Evolutionary conservation across 2,888 invertebrate species (phyloP).

Genomic region (Vesta saturnalis): DNA sequence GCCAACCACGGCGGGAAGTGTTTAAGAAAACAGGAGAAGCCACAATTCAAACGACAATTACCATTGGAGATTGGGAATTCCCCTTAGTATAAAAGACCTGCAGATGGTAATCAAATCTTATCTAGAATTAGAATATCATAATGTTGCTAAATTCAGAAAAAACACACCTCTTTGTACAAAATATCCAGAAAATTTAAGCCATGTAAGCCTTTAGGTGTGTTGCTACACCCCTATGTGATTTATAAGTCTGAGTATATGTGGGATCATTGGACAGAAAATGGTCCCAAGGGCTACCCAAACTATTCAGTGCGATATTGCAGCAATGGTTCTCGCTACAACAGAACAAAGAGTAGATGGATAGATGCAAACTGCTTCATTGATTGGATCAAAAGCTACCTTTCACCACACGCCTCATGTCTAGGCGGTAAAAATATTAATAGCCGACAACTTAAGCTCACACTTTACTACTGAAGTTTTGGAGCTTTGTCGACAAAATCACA

Average conservation of each 20-base stretch:
- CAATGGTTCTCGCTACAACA: no score
- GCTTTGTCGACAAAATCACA: conserved; percentile 46
- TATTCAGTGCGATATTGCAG: conserved; percentile 15
- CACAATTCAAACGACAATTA: no score
- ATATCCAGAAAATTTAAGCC: conserved; percentile 26
- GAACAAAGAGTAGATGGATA: background rate
- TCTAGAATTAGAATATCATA: no score
- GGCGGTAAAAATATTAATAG: background rate
- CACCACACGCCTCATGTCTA: background rate
- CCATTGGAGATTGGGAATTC: no score
- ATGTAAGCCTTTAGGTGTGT: conserved; percentile 31
- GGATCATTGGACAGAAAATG: conserved; percentile 47
- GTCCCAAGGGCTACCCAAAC: conserved; percentile 50
- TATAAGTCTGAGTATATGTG: background rate
- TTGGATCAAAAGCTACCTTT: background rate
- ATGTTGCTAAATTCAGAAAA: no score
- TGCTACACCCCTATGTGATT: background rate
- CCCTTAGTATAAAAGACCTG: background rate
- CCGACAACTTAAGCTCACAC: conserved; percentile 18
- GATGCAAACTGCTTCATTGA: background rate
- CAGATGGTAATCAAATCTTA: no score
- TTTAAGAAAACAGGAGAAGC: no score
- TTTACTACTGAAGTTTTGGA: conserved; percentile 30
- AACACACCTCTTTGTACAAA: no score
- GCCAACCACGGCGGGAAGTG: no score